Evolutionary conservation across 2,113 vertebrate genomes (phyloP).

Genomic region (Tretioscincus oriximinensis): DNA sequence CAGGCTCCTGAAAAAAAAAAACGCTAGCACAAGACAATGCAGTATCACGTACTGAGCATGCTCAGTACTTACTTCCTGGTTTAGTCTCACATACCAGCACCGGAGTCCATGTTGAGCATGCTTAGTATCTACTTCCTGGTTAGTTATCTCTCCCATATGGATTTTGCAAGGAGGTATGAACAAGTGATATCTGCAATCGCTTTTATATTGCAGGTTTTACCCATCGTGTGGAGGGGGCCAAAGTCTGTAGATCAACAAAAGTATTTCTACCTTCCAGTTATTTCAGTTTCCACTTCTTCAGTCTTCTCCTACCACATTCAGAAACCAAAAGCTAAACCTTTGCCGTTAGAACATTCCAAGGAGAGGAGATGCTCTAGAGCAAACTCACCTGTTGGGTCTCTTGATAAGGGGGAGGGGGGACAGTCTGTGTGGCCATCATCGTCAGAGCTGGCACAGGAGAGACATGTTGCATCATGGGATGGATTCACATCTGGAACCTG

Average conservation of each 20-base stretch:
- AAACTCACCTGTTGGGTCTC: constrained; percentile 93
- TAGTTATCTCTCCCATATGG: too few relatives aligned
- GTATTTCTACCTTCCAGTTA: neutral
- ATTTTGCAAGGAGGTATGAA: too few relatives aligned
- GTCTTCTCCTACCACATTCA: neutral
- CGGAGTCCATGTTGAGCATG: too few relatives aligned
- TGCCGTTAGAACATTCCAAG: neutral
- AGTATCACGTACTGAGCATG: too few relatives aligned
- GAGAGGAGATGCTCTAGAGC: neutral
- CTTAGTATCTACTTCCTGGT: too few relatives aligned
- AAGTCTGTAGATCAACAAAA: neutral
- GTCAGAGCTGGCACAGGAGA: constrained; percentile 95
- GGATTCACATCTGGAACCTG: constrained; percentile 95
- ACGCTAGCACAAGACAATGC: too few relatives aligned
- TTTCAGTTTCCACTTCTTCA: neutral
- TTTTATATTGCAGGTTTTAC: too few relatives aligned
- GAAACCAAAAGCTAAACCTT: neutral
- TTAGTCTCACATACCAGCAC: too few relatives aligned
- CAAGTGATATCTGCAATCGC: too few relatives aligned
- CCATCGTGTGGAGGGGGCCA: too few relatives aligned
- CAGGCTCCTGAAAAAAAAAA: too few relatives aligned
- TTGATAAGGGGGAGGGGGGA: constrained; percentile 97
- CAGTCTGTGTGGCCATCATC: constrained; percentile 99
- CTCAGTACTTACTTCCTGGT: too few relatives aligned
- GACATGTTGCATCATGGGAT: constrained; percentile 99